phyloP scores from a whole-genome alignment of 1,140 invertebrate genomes.

The Heliconius eleuchia region DNA sequence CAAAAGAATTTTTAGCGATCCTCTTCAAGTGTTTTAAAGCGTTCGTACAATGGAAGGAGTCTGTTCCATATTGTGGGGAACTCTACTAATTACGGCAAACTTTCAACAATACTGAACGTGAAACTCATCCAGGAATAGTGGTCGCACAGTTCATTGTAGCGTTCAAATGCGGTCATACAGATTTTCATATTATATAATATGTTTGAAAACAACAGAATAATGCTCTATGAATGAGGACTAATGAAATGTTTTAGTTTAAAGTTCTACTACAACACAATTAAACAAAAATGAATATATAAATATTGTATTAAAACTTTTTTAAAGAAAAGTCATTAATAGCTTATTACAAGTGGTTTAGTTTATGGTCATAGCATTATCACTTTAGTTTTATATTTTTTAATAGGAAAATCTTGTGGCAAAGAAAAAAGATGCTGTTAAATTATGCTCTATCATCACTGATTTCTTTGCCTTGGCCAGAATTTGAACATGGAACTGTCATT shows the following conservation, averaged over 20 bases:
- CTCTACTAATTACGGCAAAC: slow-evolving; percentile 79
- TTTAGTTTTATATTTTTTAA: too few relatives aligned
- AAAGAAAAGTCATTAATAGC: not conserved
- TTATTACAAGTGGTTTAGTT: not conserved
- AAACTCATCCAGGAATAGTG: slow-evolving; percentile 77
- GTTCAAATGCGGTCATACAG: slow-evolving; percentile 76
- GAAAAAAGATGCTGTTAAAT: too few relatives aligned
- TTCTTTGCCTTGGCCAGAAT: too few relatives aligned
- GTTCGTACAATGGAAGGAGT: slow-evolving; percentile 67
- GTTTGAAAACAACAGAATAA: slow-evolving; percentile 76
- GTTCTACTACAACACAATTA: not conserved
- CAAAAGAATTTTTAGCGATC: slow-evolving; percentile 36
- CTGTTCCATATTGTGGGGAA: slow-evolving; percentile 64
- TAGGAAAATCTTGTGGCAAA: too few relatives aligned
- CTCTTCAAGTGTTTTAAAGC: slow-evolving; percentile 54
- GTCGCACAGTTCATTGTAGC: slow-evolving; percentile 71
- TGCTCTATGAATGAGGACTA: slow-evolving; percentile 72
- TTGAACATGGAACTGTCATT: too few relatives aligned
- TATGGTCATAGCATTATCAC: too few relatives aligned
- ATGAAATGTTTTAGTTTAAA: slow-evolving; percentile 63
- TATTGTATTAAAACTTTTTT: not conserved
- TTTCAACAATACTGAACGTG: slow-evolving; percentile 80
- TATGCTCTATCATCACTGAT: too few relatives aligned
- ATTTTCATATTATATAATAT: slow-evolving; percentile 74
- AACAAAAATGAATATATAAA: not conserved